Percentiles rank a stretch among this genome's conserved stretches.
These are phyloP conservation scores for Poeciliopsis occidentalis DNA, from an alignment of 2,113 vertebrate species.

Conservation along the genomic window DNA sequence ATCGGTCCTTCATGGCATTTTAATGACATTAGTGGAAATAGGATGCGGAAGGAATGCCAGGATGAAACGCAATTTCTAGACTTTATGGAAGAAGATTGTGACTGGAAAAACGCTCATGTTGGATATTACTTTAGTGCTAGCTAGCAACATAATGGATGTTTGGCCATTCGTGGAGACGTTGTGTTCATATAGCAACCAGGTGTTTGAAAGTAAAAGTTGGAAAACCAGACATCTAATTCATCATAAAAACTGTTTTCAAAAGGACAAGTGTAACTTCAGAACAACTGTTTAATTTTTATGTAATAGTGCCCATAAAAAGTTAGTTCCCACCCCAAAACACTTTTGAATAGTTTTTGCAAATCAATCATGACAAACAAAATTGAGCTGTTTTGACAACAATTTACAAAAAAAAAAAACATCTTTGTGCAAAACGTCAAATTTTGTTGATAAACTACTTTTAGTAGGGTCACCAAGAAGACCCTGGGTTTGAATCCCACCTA, in stretches of 20 bases:
- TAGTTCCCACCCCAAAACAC: no score
- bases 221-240: not conserved
- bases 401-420: no score
- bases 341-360: no score
- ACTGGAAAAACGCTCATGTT: slow-evolving; percentile 20
- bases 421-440: no score
- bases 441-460: no score
- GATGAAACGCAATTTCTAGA: slow-evolving; percentile 41
- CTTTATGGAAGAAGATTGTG: slow-evolving; percentile 24
- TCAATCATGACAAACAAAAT: no score
- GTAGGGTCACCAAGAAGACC: no score
- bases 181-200: not conserved
- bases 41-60: slow-evolving; percentile 24
- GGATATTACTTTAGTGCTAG: slow-evolving; percentile 23
- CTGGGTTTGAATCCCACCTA: no score
- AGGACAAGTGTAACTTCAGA: not conserved
- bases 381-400: no score
- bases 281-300: not conserved
- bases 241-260: slow-evolving; percentile 2
- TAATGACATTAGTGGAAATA: slow-evolving; percentile 60
- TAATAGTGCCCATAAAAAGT: not conserved
- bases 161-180: not conserved
- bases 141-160: not conserved
- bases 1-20: slow-evolving; percentile 58
- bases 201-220: not conserved